A percentile compares a stretch with the other conserved stretches of the same genome.
phyloP scores from a whole-genome alignment of 2,888 invertebrate genomes.

The Eilema caniola region DNA sequence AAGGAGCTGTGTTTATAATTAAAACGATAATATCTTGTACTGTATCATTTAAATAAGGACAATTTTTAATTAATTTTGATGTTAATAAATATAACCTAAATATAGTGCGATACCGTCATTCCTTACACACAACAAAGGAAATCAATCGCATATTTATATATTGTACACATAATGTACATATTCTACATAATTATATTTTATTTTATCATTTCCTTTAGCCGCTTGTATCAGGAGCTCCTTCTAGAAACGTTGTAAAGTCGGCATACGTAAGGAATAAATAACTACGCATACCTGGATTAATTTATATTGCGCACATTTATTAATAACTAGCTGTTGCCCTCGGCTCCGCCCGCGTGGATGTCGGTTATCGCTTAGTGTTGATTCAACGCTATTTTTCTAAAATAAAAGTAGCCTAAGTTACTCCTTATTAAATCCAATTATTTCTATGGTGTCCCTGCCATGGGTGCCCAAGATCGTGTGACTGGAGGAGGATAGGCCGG shows the following conservation, averaged over 20 bases:
- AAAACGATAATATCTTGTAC: constrained; percentile 34
- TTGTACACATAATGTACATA: not conserved
- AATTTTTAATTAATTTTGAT: constrained; percentile 22
- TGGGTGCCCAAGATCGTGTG: too few species aligned
- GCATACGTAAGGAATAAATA: not conserved
- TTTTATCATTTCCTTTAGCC: constrained; percentile 11
- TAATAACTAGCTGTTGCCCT: too few species aligned
- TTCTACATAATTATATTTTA: not conserved
- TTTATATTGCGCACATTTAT: constrained; percentile 1
- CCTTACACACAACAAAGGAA: constrained; percentile 29
- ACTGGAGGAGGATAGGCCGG: too few species aligned
- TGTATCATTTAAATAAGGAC: constrained; percentile 41
- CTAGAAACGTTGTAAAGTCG: not conserved
- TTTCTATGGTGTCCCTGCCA: too few species aligned
- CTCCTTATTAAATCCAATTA: too few species aligned
- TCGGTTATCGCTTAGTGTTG: too few species aligned
- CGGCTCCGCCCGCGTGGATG: too few species aligned
- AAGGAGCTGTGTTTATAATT: constrained; percentile 6
- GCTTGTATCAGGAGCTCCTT: constrained; percentile 3
- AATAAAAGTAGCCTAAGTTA: too few species aligned
- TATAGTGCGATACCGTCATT: constrained; percentile 29
- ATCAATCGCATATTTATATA: not conserved
- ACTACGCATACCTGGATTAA: not conserved
- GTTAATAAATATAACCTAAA: constrained; percentile 9
- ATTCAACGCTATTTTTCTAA: too few species aligned